phyloP scores from a whole-genome alignment of 2,113 vertebrate species.

The Epinephelus fuscoguttatus region DNA sequence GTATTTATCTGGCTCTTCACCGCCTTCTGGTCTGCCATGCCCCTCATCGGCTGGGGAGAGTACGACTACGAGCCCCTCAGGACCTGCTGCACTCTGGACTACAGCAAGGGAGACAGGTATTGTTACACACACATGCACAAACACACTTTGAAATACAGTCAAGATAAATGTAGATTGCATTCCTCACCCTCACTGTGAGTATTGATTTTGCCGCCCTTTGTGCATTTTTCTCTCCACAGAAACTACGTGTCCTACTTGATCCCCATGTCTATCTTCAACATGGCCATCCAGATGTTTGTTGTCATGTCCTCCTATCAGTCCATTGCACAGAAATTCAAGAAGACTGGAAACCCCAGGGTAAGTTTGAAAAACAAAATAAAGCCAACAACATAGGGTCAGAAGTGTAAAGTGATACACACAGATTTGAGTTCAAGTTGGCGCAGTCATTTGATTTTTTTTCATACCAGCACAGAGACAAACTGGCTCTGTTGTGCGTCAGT shows the following conservation, averaged over 20 bases:
- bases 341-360: slow-evolving; percentile 88
- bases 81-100: slow-evolving; percentile 97
- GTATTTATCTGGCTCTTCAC: slow-evolving; percentile 91
- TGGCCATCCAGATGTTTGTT: slow-evolving; percentile 90
- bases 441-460: no score
- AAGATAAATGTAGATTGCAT: neutral
- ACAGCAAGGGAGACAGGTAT: slow-evolving; percentile 93
- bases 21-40: slow-evolving; percentile 94
- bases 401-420: neutral
- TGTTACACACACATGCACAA: neutral
- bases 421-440: slow-evolving; percentile 1
- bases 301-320: slow-evolving; percentile 91
- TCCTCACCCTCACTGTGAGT: neutral
- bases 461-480: neutral
- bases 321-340: slow-evolving; percentile 92
- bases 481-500: slow-evolving; percentile 1
- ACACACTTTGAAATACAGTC: no score
- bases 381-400: neutral
- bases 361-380: slow-evolving; percentile 16
- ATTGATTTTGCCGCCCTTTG: neutral
- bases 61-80: slow-evolving; percentile 95
- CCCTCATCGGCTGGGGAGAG: slow-evolving; percentile 94
- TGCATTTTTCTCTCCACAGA: slow-evolving; percentile 76
- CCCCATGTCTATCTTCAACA: slow-evolving; percentile 92
- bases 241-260: slow-evolving; percentile 93